Evolutionary conservation across 2,113 vertebrate genomes (phyloP).

Genomic region (Mohoua ochrocephala): DNA sequence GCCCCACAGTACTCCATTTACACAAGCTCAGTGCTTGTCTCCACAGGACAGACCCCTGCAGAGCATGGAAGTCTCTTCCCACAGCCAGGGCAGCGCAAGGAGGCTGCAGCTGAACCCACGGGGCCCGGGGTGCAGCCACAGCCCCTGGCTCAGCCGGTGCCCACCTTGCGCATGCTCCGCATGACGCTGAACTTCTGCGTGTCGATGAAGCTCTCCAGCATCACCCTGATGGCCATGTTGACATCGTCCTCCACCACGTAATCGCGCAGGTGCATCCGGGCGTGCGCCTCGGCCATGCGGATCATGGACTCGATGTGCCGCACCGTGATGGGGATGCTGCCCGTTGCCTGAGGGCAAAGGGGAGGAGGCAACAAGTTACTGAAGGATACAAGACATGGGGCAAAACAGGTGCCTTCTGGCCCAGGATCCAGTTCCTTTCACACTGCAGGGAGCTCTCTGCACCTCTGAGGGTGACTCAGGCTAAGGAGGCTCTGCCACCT

Average conservation of each 20-base stretch:
- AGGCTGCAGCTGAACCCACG: fast-evolving
- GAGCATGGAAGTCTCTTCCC: neutral
- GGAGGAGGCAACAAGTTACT: neutral
- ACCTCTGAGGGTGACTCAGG: neutral
- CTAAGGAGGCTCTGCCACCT: conserved; percentile 40
- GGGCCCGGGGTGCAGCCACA: neutral
- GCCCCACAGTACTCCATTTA: neutral
- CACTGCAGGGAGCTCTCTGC: neutral
- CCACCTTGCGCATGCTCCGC: conserved; percentile 95
- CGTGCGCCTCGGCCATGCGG: conserved; percentile 95
- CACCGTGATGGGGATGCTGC: conserved; percentile 97
- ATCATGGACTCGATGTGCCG: conserved; percentile 98
- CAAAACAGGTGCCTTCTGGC: neutral
- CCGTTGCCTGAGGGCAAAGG: conserved; percentile 81
- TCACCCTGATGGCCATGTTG: conserved; percentile 98
- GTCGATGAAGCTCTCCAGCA: conserved; percentile 99
- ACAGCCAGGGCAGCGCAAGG: neutral
- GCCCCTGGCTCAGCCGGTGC: fast-evolving
- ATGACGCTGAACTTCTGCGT: conserved; percentile 98
- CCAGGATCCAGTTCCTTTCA: neutral
- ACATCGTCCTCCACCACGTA: conserved; percentile 95
- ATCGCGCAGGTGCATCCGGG: conserved; percentile 92
- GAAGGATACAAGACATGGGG: neutral
- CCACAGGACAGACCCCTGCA: neutral
- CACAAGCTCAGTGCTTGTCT: fast-evolving